These are phyloP conservation scores for Oenanthe oenanthe DNA, from an alignment of 2,113 vertebrate species.

Conservation along the genomic window DNA sequence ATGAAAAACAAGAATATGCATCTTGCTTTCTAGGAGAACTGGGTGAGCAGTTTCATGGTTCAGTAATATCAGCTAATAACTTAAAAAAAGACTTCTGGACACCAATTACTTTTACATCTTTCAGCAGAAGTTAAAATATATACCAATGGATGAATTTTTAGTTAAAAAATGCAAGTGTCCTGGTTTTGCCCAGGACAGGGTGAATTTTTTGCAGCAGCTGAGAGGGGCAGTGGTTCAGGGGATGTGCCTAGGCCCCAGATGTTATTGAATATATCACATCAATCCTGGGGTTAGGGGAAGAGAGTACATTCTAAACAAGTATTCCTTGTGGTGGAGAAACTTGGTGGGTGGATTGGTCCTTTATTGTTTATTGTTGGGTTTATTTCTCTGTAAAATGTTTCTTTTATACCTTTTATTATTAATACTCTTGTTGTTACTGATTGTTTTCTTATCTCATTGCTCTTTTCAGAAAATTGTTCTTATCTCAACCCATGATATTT, in stretches of 20 bases:
- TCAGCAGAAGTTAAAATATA: background rate
- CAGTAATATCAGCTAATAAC: background rate
- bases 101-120: background rate
- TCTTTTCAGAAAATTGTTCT: background rate
- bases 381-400: background rate
- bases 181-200: background rate
- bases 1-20: background rate
- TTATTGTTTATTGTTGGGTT: background rate
- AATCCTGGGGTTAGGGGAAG: fast-evolving
- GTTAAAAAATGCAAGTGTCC: background rate
- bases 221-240: background rate
- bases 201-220: background rate
- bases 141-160: background rate
- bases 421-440: background rate
- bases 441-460: background rate
- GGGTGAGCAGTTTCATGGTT: fast-evolving
- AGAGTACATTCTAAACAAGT: background rate
- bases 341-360: too few relatives aligned
- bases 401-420: background rate
- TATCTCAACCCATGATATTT: background rate
- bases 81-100: background rate
- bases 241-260: background rate
- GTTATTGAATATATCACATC: background rate
- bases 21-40: background rate
- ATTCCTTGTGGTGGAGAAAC: background rate